Evolutionary conservation across 2,797 vertebrate genomes (phyloP), one percentile per base, ranked within the genome.

Genomic region (Gymnoscopelus braueri): DNA sequence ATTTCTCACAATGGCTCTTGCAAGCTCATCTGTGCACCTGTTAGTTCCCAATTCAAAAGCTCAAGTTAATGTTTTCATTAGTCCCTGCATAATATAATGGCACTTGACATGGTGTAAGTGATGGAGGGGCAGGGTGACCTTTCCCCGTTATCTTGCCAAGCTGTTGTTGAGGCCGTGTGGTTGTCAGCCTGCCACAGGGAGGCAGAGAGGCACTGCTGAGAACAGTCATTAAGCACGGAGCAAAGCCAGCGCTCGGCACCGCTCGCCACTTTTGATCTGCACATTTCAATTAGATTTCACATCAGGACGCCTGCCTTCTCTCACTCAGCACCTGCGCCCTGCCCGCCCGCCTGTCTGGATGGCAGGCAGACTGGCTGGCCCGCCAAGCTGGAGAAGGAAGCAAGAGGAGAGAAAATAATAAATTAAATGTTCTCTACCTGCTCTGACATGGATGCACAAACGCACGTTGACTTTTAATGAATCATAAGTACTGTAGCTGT

Each of bases 211-310:
- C 78, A 75, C 87, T 54, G 85, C 89, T 87, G 90, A 75, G 92
- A 91, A 82, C 87, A 73, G 87, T 92, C 92, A 90, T 92, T 93
- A 92, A 88, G 85, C 85, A 75, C 81, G 73, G 82, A 87, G 91
- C 83, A 80, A 84, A 88, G 90, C 87, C 88, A 84, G 82, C 84
- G 65, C 88, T 74, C 88, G 61, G 82, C 87, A 83, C 80, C 77
- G 71, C 89, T 89, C 88, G 19, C 86, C 87, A 88, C 89, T 89
- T 92, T 91, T 92, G 88, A 94, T 93, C 90, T 90, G 89, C 91
- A 92, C 92, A 86, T 93, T 94, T 94, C 91, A 92, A 93, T 94
- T 93, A 93, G 91, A 91, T 93, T 91, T 93, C 92, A 88, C 92
- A 91, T 93, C 92, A 90, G 93, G 92, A 90, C 53, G 90, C 83